A percentile compares a stretch with the other conserved stretches of the same genome.
These are phyloP conservation scores for Patagioenas fasciata DNA, from an alignment of 2,113 vertebrate species.

Conservation along the genomic window DNA sequence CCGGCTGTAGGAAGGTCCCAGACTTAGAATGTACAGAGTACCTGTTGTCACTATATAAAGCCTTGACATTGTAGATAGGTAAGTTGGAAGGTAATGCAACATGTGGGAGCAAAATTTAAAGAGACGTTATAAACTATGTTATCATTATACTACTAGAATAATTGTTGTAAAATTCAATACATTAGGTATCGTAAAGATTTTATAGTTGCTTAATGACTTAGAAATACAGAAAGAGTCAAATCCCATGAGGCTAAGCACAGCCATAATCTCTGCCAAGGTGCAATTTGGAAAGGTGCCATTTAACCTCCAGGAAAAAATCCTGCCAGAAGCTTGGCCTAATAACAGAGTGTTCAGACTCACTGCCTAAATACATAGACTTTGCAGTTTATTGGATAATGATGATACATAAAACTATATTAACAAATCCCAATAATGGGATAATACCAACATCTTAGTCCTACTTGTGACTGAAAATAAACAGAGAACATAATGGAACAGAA, in stretches of 20 bases:
- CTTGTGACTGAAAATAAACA: not conserved
- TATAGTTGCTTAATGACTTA: constrained; percentile 12
- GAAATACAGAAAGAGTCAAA: not conserved
- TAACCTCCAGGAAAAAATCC: constrained; percentile 27
- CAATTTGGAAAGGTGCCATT: constrained; percentile 45
- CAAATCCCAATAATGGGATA: not conserved
- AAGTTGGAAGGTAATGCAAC: not conserved
- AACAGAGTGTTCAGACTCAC: not conserved
- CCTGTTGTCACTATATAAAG: not conserved
- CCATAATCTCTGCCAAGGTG: constrained; percentile 30
- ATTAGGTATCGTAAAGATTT: not conserved
- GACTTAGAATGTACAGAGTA: not conserved
- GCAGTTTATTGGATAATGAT: not conserved
- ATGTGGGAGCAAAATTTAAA: not conserved
- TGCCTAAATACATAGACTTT: constrained; percentile 25
- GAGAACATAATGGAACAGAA: not conserved
- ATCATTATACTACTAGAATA: not conserved
- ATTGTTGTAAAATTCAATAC: not conserved
- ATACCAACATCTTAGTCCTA: not conserved
- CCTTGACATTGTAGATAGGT: not conserved
- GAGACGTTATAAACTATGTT: not conserved
- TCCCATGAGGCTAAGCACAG: not conserved
- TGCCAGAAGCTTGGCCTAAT: constrained; percentile 23
- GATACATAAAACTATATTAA: not conserved
- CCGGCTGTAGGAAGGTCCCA: not conserved